These are phyloP conservation scores for Nesogale talazaci DNA, from an alignment of 2,113 vertebrate species.

Conservation along the genomic window DNA sequence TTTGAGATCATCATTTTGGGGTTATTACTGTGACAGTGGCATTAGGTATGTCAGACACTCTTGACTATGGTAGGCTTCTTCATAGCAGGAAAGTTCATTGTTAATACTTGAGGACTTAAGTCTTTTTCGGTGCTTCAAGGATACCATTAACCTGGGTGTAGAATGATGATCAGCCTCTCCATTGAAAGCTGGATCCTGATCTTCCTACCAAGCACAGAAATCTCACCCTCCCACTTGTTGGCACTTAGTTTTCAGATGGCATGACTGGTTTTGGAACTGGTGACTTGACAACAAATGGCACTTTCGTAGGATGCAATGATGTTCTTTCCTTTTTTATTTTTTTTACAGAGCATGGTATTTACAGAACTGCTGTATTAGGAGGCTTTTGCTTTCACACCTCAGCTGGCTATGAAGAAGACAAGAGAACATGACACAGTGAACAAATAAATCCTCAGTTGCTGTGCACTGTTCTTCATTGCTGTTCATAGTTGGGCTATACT, in stretches of 20 bases:
- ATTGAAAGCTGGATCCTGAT: conserved; percentile 4
- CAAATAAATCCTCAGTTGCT: neutral
- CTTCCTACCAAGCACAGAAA: neutral
- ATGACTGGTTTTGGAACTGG: neutral
- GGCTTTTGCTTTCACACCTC: conserved; percentile 34
- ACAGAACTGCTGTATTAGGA: conserved; percentile 4
- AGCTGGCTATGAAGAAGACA: neutral
- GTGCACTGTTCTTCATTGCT: neutral
- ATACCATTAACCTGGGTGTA: neutral
- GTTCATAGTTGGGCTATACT: neutral
- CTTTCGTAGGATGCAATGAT: neutral
- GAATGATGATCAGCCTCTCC: neutral
- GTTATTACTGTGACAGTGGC: neutral
- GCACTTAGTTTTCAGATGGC: neutral
- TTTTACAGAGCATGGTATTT: conserved; percentile 6
- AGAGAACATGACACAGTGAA: neutral
- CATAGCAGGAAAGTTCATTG: neutral
- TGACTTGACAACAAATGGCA: conserved; percentile 20
- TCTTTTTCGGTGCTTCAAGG: neutral
- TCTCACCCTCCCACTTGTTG: neutral
- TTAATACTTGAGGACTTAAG: neutral
- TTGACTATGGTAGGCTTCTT: neutral
- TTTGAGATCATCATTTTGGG: neutral
- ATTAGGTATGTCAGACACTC: neutral
- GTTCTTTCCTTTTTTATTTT: neutral